phyloP scores from a whole-genome alignment of 2,797 vertebrate genomes.

The Coendou prehensilis region DNA sequence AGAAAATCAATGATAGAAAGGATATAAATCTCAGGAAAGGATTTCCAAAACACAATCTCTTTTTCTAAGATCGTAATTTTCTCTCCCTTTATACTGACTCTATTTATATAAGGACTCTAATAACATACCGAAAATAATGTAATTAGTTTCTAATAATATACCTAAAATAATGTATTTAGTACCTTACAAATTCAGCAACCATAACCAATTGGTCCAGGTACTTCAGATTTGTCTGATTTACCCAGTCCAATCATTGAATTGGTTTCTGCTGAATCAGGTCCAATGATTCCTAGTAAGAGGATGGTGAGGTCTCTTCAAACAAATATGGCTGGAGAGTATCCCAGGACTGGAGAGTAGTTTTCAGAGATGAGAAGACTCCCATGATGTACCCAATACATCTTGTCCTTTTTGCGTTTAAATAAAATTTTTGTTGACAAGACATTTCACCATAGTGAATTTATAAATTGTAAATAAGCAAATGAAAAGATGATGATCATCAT shows the following conservation, averaged over 20 bases:
- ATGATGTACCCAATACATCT: not conserved
- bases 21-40: not conserved
- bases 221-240: slow-evolving; percentile 24
- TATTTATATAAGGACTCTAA: not conserved
- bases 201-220: not conserved
- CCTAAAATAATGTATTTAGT: slow-evolving; percentile 25
- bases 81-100: not conserved
- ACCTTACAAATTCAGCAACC: not conserved
- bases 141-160: not conserved
- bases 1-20: slow-evolving; percentile 20
- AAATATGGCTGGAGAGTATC: not conserved
- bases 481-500: not conserved
- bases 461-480: not conserved
- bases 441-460: slow-evolving; percentile 4
- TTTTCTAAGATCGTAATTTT: not conserved
- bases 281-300: not conserved
- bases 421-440: slow-evolving; percentile 21
- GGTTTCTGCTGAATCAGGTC: not conserved
- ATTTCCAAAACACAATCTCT: not conserved
- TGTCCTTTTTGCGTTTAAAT: not conserved
- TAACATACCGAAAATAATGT: slow-evolving; percentile 9
- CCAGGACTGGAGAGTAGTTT: not conserved
- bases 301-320: not conserved
- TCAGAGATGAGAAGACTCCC: not conserved
- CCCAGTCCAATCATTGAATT: not conserved